Evolutionary conservation across 2,888 invertebrate genomes (phyloP), one percentile per base, ranked within the genome.

Genomic region (Monopis laevigella): DNA sequence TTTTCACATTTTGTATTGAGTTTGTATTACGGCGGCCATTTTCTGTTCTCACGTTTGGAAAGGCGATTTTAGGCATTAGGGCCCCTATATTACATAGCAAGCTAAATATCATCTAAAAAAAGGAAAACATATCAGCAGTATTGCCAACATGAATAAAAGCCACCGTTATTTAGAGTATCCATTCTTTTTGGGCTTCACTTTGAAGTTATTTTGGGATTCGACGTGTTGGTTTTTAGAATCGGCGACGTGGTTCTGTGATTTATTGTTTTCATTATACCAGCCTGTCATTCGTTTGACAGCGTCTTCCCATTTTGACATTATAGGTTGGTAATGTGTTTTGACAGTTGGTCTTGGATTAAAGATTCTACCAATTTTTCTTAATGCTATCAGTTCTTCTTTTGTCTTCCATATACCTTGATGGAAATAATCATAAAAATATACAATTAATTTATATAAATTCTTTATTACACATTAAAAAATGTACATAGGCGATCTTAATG

Each of bases 341-440:
- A 68, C 51, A 11, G 74, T 59, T 1, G 61, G 45, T 1, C 82
- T 66, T 0, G 86, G 85, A n/a, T 59, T 56, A 51, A 93, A 94
- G 16, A 85, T 67, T 41, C 68, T 74, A 11, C 88, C 87, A 8
- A 87, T 60, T 54, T 82, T 70, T 14, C 87, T 82, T 36, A 89
- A 67, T 6, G 80, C 56, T 43, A 72, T 66, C 16, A 93, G 58
- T 48, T 92, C 88, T 2, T 87, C 84, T 52, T 86, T 84, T 36
- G 80, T 80, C 50, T 85, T 84, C 91, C 92, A 93, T 46, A 93
- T 73, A 51, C 89, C 90, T 89, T 63, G n/a, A n/a, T n/a, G n/a
- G n/a, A n/a, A n/a, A n/a, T n/a, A n/a, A n/a, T n/a, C n/a, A n/a
- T n/a, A n/a, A n/a, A n/a, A n/a, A n/a, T n/a, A n/a, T n/a, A n/a